phyloP scores from a whole-genome alignment of 2,888 invertebrate genomes.

The Nectonema munidae region DNA sequence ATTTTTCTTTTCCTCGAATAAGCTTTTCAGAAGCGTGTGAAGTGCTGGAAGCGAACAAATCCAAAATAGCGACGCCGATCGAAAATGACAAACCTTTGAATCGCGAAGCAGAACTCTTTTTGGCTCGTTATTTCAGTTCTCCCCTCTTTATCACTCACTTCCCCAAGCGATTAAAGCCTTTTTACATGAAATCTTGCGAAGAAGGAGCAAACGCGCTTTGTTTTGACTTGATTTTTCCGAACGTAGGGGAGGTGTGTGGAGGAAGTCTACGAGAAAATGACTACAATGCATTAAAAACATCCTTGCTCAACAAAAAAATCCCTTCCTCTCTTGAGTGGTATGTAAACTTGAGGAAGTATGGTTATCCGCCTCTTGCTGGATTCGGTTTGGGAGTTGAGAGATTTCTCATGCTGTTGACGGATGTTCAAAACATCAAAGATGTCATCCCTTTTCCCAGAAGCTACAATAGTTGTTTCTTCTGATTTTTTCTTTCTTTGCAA shows the following conservation, averaged over 20 bases:
- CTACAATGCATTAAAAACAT: slow-evolving; percentile 29
- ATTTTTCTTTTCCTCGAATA: too few species aligned
- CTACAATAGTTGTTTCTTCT: slow-evolving; percentile 28
- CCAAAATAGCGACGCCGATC: too few species aligned
- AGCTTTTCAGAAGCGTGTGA: too few species aligned
- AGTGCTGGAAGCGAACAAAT: too few species aligned
- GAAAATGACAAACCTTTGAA: too few species aligned
- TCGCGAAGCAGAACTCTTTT: too few species aligned
- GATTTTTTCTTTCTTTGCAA: slow-evolving; percentile 14
- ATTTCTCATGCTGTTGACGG: slow-evolving; percentile 44
- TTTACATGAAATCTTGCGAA: slow-evolving; percentile 48
- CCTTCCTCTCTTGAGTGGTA: slow-evolving; percentile 33
- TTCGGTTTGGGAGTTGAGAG: slow-evolving; percentile 86
- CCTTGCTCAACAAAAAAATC: slow-evolving; percentile 5
- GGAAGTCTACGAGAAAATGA: slow-evolving; percentile 64
- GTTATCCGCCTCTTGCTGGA: slow-evolving; percentile 58
- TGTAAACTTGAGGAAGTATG: slow-evolving; percentile 49
- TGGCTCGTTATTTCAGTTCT: slow-evolving; percentile 20
- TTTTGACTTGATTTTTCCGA: slow-evolving; percentile 52
- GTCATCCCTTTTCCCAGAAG: slow-evolving; percentile 70
- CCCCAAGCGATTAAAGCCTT: slow-evolving; percentile 58
- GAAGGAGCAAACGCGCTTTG: slow-evolving; percentile 21
- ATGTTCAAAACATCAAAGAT: slow-evolving; percentile 59
- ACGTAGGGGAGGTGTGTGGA: slow-evolving; percentile 67
- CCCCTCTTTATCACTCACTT: slow-evolving; percentile 65